These are phyloP conservation scores for Helicoverpa assulta DNA, from an alignment of 2,888 invertebrate species.

Conservation along the genomic window DNA sequence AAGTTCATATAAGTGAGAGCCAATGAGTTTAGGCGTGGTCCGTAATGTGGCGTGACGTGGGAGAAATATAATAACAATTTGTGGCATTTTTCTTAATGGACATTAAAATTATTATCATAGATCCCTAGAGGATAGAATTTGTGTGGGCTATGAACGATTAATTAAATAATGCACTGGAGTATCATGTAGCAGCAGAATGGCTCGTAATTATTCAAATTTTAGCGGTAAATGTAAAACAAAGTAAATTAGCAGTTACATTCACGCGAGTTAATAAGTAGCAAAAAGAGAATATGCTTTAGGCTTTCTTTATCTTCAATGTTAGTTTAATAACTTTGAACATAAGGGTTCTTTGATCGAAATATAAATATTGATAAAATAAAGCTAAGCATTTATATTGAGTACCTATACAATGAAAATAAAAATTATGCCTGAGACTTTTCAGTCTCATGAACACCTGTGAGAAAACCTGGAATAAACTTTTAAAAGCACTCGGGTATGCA, in stretches of 20 bases:
- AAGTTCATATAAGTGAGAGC: conserved; percentile 48
- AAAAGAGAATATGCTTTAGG: not conserved
- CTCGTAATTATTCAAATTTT: not conserved
- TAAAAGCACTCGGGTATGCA: not conserved
- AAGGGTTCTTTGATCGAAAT: not conserved
- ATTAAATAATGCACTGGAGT: not conserved
- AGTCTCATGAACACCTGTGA: too few relatives aligned
- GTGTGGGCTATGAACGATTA: not conserved
- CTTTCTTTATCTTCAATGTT: not conserved
- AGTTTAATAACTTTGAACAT: not conserved
- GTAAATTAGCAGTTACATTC: not conserved
- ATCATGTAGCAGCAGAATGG: not conserved
- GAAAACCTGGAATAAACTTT: not conserved
- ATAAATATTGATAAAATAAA: not conserved
- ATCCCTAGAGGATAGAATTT: not conserved
- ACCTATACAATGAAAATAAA: not conserved
- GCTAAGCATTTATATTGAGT: not conserved
- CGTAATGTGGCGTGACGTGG: conserved; percentile 13
- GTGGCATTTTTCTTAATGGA: conserved; percentile 6
- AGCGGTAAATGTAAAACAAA: not conserved
- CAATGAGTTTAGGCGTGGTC: conserved; percentile 50
- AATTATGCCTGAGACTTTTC: too few relatives aligned
- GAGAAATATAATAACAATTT: conserved; percentile 26
- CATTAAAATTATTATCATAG: not conserved
- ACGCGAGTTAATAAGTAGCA: not conserved